phyloP scores from a whole-genome alignment of 2,113 vertebrate species.

The Percina caprodes region DNA sequence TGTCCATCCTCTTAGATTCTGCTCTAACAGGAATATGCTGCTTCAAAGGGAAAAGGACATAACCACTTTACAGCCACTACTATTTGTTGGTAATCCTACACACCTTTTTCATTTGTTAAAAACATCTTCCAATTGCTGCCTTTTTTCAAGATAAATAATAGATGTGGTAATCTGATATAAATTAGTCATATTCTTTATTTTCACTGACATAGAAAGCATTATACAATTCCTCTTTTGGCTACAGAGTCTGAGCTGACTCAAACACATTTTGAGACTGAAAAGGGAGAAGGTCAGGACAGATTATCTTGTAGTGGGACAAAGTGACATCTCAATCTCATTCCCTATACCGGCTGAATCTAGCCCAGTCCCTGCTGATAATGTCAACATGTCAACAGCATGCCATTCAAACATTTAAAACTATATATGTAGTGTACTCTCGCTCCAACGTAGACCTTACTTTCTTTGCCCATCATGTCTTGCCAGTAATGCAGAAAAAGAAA shows the following conservation, averaged over 20 bases:
- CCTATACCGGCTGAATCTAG: slow-evolving; percentile 31
- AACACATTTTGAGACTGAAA: slow-evolving; percentile 39
- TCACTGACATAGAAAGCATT: neutral
- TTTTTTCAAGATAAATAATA: slow-evolving; percentile 18
- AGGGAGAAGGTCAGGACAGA: slow-evolving; percentile 52
- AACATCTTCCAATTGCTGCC: neutral
- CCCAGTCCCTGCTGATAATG: slow-evolving; percentile 18
- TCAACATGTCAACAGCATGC: slow-evolving; percentile 35
- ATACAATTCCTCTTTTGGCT: neutral
- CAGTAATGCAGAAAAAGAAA: slow-evolving; percentile 22
- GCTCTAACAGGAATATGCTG: slow-evolving; percentile 47
- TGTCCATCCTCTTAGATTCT: slow-evolving; percentile 65
- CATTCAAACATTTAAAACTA: slow-evolving; percentile 18
- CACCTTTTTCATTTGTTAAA: slow-evolving; percentile 3
- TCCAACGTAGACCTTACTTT: slow-evolving; percentile 11
- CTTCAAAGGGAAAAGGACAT: slow-evolving; percentile 44
- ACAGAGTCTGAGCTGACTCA: slow-evolving; percentile 18
- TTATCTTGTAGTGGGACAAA: slow-evolving; percentile 56
- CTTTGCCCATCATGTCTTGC: slow-evolving; percentile 11
- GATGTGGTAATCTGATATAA: neutral
- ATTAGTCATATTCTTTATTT: neutral
- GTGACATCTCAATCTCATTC: slow-evolving; percentile 49
- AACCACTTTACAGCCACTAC: slow-evolving; percentile 15
- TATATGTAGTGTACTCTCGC: neutral
- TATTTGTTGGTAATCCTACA: slow-evolving; percentile 15